Base-by-base conservation (phyloP, 30 jellyfish, hydroid and myxozoan genomes). In the Cassiopea xamachana region DNA sequence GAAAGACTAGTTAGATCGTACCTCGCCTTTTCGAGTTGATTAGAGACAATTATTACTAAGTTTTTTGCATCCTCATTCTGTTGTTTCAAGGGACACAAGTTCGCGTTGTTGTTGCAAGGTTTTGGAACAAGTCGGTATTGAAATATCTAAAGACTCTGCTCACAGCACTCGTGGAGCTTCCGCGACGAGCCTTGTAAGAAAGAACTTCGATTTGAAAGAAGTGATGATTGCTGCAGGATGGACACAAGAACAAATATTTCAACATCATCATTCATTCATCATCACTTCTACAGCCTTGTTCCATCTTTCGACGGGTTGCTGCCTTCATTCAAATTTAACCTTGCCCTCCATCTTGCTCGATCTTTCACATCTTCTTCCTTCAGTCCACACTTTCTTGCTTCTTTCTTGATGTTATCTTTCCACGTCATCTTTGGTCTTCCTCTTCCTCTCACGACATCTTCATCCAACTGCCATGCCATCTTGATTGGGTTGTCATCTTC, bases 241-340 rank as follows among this genome's bases (percentile, higher is more conserved):
- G 39, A 27, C 39, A 27, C 39, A 27, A 27, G 39, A 27, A 27
- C 39, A 27, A 27, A 27, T 27, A 27, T 27, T 27, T 73, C 82
- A 73, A 13, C 82, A 73, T 73, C 90, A 81, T 81, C 90, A 81
- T 81, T 86, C 58, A 27, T 27, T 81, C 90, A 81, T 81, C 90
- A 81, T 81, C 90, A 81, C 60, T 83, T 14, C 17, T 83, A 81
- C 61, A 84, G 61, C 61, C 86, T 47, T 81, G 39, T 83, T 14
- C 61, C 90, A 81, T 81, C 83, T 12, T 62, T 2, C 2, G 43
- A 7, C 4, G 18, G 69, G 15, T 48, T 9, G 67, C 64, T 27
- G 46, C 44, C 17, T 81, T n/a, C 49, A 5, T 81, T 62, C 48
- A 2, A 55, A 60, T 16, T 12, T n/a, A 61, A 45, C 60, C 12